Evolutionary conservation across 2,888 invertebrate genomes (phyloP), one percentile per base, ranked within the genome.

Genomic region (Spilosoma lubricipeda): DNA sequence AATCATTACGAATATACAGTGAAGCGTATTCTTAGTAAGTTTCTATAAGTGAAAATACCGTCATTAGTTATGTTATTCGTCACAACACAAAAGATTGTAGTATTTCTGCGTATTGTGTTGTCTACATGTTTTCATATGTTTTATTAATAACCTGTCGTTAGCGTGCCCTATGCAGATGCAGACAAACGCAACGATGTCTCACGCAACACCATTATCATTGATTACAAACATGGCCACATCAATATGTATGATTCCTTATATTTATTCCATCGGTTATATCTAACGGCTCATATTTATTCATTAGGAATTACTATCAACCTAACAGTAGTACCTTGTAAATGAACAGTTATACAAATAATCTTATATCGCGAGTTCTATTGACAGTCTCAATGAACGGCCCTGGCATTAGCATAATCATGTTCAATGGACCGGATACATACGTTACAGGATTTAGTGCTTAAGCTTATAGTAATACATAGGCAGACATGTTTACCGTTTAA

Each of bases 191-290:
- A 39, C 69, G 36, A 15, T 23, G 69, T 56, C 23, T 48, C 33
- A 42, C 67, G 67, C 42, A n/a, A 67, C 13, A 65, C 27, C n/a
- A 66, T 56, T 27, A 30, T 23, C 42, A 59, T 64, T 5, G 64
- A 27, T n/a, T 8, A 33, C 23, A 63, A 59, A 59, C 72, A 27
- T n/a, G 23, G 23, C 36, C 39, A 18, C 68, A 64, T 69, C 23
- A 45, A 64, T 27, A 72, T 73, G 68, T 36, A 73, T 63, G 48
- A 45, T 52, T 48, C 64, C 73, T 64, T n/a, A 64, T 64, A 64
- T 65, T 69, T 69, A 65, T 36, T 64, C 68, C 36, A n/a, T 27
- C 59, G 27, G 23, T 36, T 27, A 64, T 64, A 64, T 52, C 33
- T 69, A 23, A 69, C 36, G 15, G 18, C 23, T 67, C n/a, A 52